Evolutionary conservation across 2,113 vertebrate species (phyloP).

Genomic region (Labeo catla): DNA sequence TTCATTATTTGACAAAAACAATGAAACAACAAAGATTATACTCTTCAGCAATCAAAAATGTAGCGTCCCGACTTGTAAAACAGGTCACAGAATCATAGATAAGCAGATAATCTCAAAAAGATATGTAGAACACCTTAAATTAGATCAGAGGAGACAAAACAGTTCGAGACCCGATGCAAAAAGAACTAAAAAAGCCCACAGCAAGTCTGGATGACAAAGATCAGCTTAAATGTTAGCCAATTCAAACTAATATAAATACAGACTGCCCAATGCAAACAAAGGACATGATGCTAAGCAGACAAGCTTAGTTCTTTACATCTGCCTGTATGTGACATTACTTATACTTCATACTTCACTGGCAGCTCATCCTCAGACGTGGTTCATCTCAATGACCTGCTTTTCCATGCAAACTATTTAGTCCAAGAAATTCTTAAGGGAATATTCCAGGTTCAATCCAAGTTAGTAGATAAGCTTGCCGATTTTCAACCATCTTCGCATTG

Average conservation of each 20-base stretch:
- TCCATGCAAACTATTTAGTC: neutral
- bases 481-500: neutral
- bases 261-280: neutral
- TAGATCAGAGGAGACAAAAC: constrained; percentile 13
- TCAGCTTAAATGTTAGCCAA: constrained; percentile 6
- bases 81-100: neutral
- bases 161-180: constrained; percentile 9
- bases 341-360: constrained; percentile 24
- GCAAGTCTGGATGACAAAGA: constrained; percentile 23
- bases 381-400: constrained; percentile 6
- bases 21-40: constrained; percentile 6
- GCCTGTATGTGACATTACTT: neutral
- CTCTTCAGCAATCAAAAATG: neutral
- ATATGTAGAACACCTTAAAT: neutral
- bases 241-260: constrained; percentile 19
- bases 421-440: neutral
- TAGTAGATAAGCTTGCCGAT: neutral
- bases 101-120: neutral
- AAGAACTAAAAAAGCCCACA: neutral
- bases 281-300: neutral
- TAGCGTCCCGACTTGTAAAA: neutral
- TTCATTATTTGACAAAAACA: neutral
- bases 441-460: neutral
- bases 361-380: neutral
- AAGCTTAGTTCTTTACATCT: neutral